phyloP scores from a whole-genome alignment of 2,113 vertebrate species.

The Melanerpes aurifrons region DNA sequence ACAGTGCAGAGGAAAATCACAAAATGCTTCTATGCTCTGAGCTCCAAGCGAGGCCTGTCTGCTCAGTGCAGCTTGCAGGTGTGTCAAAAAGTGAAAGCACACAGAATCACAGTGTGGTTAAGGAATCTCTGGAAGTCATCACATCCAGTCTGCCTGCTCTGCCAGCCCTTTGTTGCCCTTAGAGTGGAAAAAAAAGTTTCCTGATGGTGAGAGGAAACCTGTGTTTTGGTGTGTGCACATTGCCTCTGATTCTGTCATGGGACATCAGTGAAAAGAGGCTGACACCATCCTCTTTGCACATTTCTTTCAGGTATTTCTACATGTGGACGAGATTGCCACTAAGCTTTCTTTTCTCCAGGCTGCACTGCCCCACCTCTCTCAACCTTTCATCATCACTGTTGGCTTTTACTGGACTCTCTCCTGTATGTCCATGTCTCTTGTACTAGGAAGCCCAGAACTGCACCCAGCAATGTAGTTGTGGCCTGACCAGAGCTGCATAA shows the following conservation, averaged over 20 bases:
- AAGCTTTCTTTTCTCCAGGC: no score
- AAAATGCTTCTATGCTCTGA: background rate
- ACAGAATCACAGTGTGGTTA: background rate
- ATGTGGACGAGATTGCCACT: no score
- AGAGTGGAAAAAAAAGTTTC: background rate
- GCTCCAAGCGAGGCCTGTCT: background rate
- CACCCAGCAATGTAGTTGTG: background rate
- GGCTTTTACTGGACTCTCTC: no score
- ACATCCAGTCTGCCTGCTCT: background rate
- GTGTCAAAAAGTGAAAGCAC: background rate
- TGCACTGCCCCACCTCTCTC: no score
- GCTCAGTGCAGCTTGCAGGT: background rate
- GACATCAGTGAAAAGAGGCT: no score
- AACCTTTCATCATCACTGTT: no score
- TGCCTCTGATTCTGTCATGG: background rate
- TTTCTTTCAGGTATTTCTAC: no score
- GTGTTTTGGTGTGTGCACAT: background rate
- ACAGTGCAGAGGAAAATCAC: background rate
- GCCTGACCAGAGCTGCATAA: background rate
- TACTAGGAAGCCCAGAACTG: background rate
- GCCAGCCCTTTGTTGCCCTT: background rate
- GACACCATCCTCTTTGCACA: no score
- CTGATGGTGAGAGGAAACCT: background rate
- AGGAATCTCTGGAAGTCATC: background rate
- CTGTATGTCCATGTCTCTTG: no score